Evolutionary conservation across 2,113 vertebrate genomes (phyloP).

Genomic region (Nanorana parkeri): DNA sequence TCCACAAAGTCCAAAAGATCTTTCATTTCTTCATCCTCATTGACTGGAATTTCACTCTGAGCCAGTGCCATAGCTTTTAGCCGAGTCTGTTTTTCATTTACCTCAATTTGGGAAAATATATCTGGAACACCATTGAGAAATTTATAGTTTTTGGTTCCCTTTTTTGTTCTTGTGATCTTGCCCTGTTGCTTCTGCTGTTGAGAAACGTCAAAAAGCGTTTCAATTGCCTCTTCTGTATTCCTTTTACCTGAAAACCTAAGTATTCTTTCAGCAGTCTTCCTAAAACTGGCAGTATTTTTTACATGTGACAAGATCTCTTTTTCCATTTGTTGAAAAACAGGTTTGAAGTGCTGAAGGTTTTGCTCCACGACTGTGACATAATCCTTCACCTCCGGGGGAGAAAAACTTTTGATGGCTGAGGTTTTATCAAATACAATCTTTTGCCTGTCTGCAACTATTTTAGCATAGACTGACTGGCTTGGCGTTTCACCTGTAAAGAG

Average conservation of each 20-base stretch:
- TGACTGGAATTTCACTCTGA: slow-evolving; percentile 85
- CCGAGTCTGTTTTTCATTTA: slow-evolving; percentile 86
- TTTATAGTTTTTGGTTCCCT: slow-evolving; percentile 76
- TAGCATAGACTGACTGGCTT: slow-evolving; percentile 82
- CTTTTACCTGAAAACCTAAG: slow-evolving; percentile 90
- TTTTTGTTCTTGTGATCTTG: slow-evolving; percentile 79
- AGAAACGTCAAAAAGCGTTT: slow-evolving; percentile 87
- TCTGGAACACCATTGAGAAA: slow-evolving; percentile 86
- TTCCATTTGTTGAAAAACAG: slow-evolving; percentile 93
- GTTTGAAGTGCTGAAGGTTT: slow-evolving; percentile 89
- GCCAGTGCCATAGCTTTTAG: slow-evolving; percentile 82
- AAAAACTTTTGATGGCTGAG: slow-evolving; percentile 64
- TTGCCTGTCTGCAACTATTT: slow-evolving; percentile 83
- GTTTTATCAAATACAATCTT: slow-evolving; percentile 88
- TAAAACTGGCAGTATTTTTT: slow-evolving; percentile 85
- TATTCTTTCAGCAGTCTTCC: slow-evolving; percentile 88
- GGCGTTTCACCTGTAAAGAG: slow-evolving; percentile 81
- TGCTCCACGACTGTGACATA: slow-evolving; percentile 83
- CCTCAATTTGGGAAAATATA: slow-evolving; percentile 94
- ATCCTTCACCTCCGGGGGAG: slow-evolving; percentile 81
- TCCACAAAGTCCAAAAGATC: slow-evolving; percentile 90
- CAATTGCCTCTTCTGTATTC: slow-evolving; percentile 85
- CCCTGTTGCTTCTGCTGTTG: slow-evolving; percentile 76
- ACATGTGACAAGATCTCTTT: slow-evolving; percentile 89
- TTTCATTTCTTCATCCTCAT: slow-evolving; percentile 84